phyloP scores from a whole-genome alignment of 1,140 invertebrate species.

The Anthonomus grandis region DNA sequence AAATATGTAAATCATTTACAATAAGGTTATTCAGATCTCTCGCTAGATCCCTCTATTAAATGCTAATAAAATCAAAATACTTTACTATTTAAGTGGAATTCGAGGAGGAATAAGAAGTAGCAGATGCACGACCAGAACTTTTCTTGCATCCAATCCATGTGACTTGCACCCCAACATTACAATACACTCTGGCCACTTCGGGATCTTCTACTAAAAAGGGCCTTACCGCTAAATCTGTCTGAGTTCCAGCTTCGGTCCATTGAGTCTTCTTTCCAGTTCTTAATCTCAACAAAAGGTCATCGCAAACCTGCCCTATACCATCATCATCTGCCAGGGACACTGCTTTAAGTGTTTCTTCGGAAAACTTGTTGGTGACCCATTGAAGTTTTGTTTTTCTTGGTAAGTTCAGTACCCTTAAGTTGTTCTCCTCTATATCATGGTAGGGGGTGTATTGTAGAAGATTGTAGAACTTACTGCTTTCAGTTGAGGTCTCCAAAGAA shows the following conservation, averaged over 20 bases:
- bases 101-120: too few relatives aligned
- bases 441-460: slow-evolving; percentile 28
- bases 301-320: slow-evolving; percentile 23
- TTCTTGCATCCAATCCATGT: too few relatives aligned
- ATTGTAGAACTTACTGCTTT: slow-evolving; percentile 24
- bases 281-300: slow-evolving; percentile 17
- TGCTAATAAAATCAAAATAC: too few relatives aligned
- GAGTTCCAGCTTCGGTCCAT: slow-evolving; percentile 13
- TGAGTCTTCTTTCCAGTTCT: neutral
- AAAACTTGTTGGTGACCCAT: slow-evolving; percentile 2
- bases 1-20: too few relatives aligned
- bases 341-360: neutral
- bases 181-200: slow-evolving; percentile 18
- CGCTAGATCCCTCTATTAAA: too few relatives aligned
- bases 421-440: slow-evolving; percentile 27
- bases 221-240: slow-evolving; percentile 29
- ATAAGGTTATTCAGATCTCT: too few relatives aligned
- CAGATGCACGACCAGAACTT: too few relatives aligned
- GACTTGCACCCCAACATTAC: slow-evolving; percentile 13
- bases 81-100: too few relatives aligned
- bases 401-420: slow-evolving; percentile 23
- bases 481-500: slow-evolving; percentile 20
- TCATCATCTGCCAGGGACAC: slow-evolving; percentile 28
- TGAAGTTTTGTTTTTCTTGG: slow-evolving; percentile 26
- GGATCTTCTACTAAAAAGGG: slow-evolving; percentile 25